Evolutionary conservation across 2,888 invertebrate species (phyloP).

Genomic region (Amphipoea oculea): DNA sequence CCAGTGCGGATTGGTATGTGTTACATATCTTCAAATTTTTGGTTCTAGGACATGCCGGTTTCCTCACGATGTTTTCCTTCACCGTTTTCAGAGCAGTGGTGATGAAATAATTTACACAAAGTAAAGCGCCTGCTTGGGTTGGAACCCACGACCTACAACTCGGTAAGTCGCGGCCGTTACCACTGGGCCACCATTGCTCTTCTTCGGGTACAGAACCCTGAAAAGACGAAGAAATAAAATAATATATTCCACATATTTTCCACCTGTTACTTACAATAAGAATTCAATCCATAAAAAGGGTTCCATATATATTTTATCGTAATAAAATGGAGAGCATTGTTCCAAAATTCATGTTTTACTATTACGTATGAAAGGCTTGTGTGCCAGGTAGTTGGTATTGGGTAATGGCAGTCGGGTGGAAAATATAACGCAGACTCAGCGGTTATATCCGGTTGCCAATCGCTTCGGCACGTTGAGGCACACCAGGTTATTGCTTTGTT

Average conservation of each 20-base stretch:
- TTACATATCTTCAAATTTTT: no score
- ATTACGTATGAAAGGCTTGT: slow-evolving; percentile 2
- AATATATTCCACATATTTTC: slow-evolving; percentile 1
- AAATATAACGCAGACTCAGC: slow-evolving; percentile 31
- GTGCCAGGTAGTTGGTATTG: neutral
- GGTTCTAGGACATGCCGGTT: no score
- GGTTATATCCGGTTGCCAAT: slow-evolving; percentile 34
- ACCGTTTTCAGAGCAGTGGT: no score
- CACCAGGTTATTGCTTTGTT: slow-evolving; percentile 23
- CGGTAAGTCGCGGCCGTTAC: no score
- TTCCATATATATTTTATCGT: slow-evolving; percentile 51
- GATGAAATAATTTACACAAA: no score
- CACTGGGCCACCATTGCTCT: no score
- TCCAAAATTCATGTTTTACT: slow-evolving; percentile 53
- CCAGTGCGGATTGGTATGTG: no score
- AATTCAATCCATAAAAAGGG: slow-evolving; percentile 37
- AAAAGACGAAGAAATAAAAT: neutral
- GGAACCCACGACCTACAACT: no score
- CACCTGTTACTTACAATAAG: slow-evolving; percentile 33
- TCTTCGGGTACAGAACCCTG: neutral
- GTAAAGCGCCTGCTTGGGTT: no score
- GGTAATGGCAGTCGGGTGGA: neutral
- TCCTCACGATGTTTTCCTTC: no score
- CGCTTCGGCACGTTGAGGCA: slow-evolving; percentile 12
- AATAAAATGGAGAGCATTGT: slow-evolving; percentile 51